Base-by-base conservation (phyloP, 1,140 invertebrate genomes). In the Cataglyphis hispanica region DNA sequence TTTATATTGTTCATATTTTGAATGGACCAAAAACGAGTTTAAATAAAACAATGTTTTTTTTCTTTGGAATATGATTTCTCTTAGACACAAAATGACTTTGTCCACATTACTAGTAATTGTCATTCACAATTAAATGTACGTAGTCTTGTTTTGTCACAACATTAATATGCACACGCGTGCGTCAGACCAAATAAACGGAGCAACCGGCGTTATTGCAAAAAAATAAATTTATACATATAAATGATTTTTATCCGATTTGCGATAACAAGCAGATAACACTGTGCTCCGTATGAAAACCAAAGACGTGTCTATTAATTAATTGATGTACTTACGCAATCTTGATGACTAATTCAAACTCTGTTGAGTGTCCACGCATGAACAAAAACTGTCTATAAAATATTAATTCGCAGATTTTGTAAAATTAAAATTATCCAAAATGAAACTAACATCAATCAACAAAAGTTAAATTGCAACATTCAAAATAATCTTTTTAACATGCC, bases 281-380 rank as follows among this genome's bases (percentile, higher is more conserved):
- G 46, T 34, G 61, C 88, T 91, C 89, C 86, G 84, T 92, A 81
- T 77, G 72, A 88, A 84, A 91, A 92, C 93, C 93, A 93, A 93
- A 93, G 93, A 93, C 87, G 87, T 93, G 87, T 93, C 90, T 92
- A 50, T 93, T 86, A 93, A 91, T 91, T 91, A 92, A 91, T 90
- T 85, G 64, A 93, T 93, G 93, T 93, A 93, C 92, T 93, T 93
- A 93, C 72, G 50, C 77, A 86, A 90, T 74, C 63, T 77, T 87
- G 89, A 91, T 80, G 60, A 86, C 78, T 91, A 91, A 92, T 80
- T 58, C 34, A 76, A 60, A 22, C 16, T 5, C 37, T 80, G 77
- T 80, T 80, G 25, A 69, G 16, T 40, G 64, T 80, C 50, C 69
- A 69, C 31, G 43, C 43, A 53, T 37, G 27, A 78, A 37, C 5